Evolutionary conservation across 2,888 invertebrate species (phyloP).

Genomic region (Argyresthia goedartella): DNA sequence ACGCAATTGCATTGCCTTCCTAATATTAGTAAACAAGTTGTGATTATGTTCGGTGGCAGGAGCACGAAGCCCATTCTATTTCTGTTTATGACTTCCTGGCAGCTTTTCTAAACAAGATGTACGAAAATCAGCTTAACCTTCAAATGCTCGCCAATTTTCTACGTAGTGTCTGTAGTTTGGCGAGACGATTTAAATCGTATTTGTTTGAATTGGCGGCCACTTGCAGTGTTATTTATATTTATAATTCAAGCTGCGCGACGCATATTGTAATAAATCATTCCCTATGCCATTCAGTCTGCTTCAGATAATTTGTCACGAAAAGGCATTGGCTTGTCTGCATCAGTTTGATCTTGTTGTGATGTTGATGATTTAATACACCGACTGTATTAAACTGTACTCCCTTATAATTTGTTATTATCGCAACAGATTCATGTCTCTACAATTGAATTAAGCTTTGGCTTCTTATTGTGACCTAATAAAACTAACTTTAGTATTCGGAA

Average conservation of each 20-base stretch:
- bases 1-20: background rate
- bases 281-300: background rate
- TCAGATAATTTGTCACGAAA: no score
- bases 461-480: no score
- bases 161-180: slow-evolving; percentile 27
- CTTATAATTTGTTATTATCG: no score
- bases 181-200: slow-evolving; percentile 37
- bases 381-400: no score
- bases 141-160: slow-evolving; percentile 38
- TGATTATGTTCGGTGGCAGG: background rate
- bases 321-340: no score
- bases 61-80: background rate
- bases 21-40: slow-evolving; percentile 1
- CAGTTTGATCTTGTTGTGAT: no score
- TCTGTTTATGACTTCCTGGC: slow-evolving; percentile 5
- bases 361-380: no score
- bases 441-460: no score
- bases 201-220: background rate
- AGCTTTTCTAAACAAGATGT: background rate
- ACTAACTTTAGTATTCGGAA: no score
- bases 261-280: slow-evolving; percentile 44
- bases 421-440: no score
- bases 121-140: slow-evolving; percentile 43
- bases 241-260: slow-evolving; percentile 16
- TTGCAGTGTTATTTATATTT: background rate